Evolutionary conservation across 2,888 invertebrate genomes (phyloP).

Genomic region (Cephus rjabovi): DNA sequence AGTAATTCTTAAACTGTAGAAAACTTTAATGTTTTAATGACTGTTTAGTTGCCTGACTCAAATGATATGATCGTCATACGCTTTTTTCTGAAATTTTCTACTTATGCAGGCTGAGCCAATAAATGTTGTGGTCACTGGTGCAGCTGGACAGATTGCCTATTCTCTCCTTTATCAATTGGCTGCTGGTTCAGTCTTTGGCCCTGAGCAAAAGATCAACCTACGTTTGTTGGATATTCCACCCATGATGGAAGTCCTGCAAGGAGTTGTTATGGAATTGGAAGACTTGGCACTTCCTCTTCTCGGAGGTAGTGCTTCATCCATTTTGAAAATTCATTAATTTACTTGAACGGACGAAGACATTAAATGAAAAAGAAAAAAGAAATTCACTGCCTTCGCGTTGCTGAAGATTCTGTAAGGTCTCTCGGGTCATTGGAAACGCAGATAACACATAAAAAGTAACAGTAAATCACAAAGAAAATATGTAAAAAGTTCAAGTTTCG

Average conservation of each 20-base stretch:
- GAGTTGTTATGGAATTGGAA: slow-evolving; percentile 96
- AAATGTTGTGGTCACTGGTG: slow-evolving; percentile 96
- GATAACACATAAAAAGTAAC: too few relatives aligned
- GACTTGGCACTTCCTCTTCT: slow-evolving; percentile 96
- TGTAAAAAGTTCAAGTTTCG: background rate
- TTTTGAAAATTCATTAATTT: background rate
- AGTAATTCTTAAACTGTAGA: background rate
- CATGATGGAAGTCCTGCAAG: slow-evolving; percentile 97
- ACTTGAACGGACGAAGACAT: background rate
- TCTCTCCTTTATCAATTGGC: slow-evolving; percentile 94
- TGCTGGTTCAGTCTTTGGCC: slow-evolving; percentile 95
- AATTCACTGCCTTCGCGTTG: background rate
- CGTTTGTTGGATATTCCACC: slow-evolving; percentile 94
- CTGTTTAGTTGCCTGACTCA: background rate
- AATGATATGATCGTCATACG: background rate
- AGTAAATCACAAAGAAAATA: background rate
- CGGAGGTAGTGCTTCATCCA: slow-evolving; percentile 67
- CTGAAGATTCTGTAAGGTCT: background rate
- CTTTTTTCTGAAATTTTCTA: background rate
- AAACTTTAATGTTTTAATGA: background rate
- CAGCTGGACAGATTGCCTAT: slow-evolving; percentile 99
- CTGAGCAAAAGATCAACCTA: slow-evolving; percentile 85
- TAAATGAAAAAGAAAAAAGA: background rate
- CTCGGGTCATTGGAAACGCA: background rate
- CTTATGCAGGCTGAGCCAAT: slow-evolving; percentile 80